phyloP scores from a whole-genome alignment of 1,140 invertebrate species.

The Thaumatotibia leucotreta region DNA sequence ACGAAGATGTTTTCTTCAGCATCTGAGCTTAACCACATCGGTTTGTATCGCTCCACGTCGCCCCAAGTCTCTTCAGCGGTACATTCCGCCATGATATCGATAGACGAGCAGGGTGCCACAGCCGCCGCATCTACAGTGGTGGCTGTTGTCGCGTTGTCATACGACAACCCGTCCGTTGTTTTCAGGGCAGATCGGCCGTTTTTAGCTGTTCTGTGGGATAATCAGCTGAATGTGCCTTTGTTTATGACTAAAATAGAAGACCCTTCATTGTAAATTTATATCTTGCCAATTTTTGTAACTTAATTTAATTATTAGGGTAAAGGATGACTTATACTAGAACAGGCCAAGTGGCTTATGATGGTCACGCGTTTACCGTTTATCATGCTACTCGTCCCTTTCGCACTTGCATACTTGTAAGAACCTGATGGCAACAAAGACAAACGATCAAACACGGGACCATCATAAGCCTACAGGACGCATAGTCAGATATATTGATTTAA shows the following conservation, averaged over 20 bases:
- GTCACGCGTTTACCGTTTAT: no score
- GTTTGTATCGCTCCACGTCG: slow-evolving; percentile 42
- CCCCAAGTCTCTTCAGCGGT: slow-evolving; percentile 78
- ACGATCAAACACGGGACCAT: no score
- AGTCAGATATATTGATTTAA: no score
- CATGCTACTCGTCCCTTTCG: no score
- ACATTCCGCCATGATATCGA: slow-evolving; percentile 83
- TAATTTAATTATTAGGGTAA: background rate
- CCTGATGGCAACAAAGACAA: no score
- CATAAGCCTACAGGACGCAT: no score
- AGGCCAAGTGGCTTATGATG: no score
- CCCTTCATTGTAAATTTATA: slow-evolving; percentile 29
- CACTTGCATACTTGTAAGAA: no score
- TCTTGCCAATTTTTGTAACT: background rate
- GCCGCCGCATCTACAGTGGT: slow-evolving; percentile 82
- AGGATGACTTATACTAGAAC: no score
- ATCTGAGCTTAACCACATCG: slow-evolving; percentile 76
- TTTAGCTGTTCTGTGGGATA: slow-evolving; percentile 70
- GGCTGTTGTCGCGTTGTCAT: slow-evolving; percentile 78
- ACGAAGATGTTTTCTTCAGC: slow-evolving; percentile 77
- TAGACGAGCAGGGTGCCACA: slow-evolving; percentile 84
- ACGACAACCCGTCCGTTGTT: slow-evolving; percentile 54
- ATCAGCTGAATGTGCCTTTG: slow-evolving; percentile 47
- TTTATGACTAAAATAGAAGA: slow-evolving; percentile 68
- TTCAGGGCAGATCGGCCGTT: slow-evolving; percentile 84